Percentiles rank a stretch among this genome's conserved stretches.
phyloP scores from a whole-genome alignment of 2,888 invertebrate genomes.

The Venusia cambrica region DNA sequence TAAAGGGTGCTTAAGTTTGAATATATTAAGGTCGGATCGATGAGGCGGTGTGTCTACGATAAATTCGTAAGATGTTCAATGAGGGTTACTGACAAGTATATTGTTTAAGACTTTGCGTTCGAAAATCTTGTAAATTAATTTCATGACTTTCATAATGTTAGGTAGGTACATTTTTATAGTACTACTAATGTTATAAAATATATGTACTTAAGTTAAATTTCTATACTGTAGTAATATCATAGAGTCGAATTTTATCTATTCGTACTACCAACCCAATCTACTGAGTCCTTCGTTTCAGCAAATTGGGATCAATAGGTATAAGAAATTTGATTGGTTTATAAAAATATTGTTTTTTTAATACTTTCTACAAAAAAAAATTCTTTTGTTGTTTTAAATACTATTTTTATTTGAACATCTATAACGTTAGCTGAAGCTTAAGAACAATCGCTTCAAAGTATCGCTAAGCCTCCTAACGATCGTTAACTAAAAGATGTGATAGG shows the following conservation, averaged over 20 bases:
- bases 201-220: too few relatives aligned
- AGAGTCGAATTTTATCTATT: too few relatives aligned
- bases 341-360: constrained; percentile 2
- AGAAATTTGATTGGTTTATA: not conserved
- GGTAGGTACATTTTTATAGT: too few relatives aligned
- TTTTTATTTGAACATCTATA: constrained; percentile 4
- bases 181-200: too few relatives aligned
- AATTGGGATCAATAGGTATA: too few relatives aligned
- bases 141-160: too few relatives aligned
- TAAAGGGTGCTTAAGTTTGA: constrained; percentile 63
- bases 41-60: constrained; percentile 42
- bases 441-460: constrained; percentile 33
- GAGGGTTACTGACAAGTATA: constrained; percentile 2
- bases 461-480: constrained; percentile 59
- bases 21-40: constrained; percentile 65
- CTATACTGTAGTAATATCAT: too few relatives aligned
- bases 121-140: too few relatives aligned
- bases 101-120: constrained; percentile 1
- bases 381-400: not conserved
- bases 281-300: too few relatives aligned
- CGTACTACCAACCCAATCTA: too few relatives aligned
- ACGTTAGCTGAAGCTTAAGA: constrained; percentile 12
- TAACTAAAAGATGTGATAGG: constrained; percentile 56
- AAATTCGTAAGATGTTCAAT: constrained; percentile 23
- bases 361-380: too few relatives aligned